These are phyloP conservation scores for Heterodera filipjevi DNA, from an alignment of 2,888 invertebrate genomes.

Conservation along the genomic window DNA sequence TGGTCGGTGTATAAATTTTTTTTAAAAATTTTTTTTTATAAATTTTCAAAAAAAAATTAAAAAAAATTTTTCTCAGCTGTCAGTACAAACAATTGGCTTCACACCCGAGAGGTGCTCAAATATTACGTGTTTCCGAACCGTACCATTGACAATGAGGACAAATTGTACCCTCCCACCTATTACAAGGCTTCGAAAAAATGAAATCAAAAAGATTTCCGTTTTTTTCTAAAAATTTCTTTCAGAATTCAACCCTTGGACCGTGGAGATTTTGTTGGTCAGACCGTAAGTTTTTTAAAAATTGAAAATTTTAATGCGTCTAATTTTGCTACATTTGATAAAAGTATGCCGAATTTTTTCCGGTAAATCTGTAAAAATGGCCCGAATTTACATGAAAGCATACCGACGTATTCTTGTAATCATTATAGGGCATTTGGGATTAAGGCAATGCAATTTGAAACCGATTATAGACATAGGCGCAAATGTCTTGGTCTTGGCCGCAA, in stretches of 20 bases:
- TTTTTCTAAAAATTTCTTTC: conserved; percentile 37
- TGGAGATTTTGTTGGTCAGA: conserved; percentile 63
- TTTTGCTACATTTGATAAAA: too few relatives aligned
- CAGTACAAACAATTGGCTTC: conserved; percentile 63
- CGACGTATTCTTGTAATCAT: too few relatives aligned
- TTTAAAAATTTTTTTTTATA: not conserved
- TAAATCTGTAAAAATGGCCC: conserved; percentile 3
- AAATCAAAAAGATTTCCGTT: conserved; percentile 23
- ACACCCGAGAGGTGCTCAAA: conserved; percentile 63
- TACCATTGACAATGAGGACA: conserved; percentile 50
- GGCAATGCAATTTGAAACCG: too few relatives aligned
- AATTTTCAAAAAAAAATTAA: not conserved
- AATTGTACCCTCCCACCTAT: conserved; percentile 41
- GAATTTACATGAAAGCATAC: too few relatives aligned
- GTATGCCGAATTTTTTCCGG: too few relatives aligned
- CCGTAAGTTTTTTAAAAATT: conserved; percentile 49
- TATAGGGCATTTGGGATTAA: too few relatives aligned
- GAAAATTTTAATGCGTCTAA: too few relatives aligned
- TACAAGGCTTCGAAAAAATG: conserved; percentile 15
- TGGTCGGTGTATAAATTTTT: conserved; percentile 41
- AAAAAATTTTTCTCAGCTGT: conserved; percentile 44
- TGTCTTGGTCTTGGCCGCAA: too few relatives aligned
- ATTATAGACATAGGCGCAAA: too few relatives aligned
- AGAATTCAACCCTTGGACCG: conserved; percentile 64
- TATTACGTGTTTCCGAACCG: conserved; percentile 62